Evolutionary conservation across 2,888 invertebrate species (phyloP).

Genomic region (Epinotia nisella): DNA sequence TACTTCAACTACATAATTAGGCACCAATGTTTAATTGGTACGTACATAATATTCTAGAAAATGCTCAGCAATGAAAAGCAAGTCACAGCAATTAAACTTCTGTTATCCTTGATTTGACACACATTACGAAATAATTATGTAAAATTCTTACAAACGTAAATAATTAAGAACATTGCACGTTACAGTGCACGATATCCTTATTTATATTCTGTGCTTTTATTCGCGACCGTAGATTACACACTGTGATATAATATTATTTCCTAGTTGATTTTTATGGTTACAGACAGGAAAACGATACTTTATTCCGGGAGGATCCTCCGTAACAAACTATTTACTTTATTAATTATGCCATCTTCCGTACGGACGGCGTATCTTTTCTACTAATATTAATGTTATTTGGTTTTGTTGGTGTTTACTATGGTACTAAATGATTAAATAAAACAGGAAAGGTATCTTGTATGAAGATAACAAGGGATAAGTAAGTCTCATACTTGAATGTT

Average conservation of each 20-base stretch:
- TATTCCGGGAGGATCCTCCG: constrained; percentile 20
- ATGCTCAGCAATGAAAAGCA: too few species aligned
- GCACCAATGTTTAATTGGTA: too few species aligned
- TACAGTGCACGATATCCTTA: too few species aligned
- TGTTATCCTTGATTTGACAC: too few species aligned
- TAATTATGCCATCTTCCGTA: constrained; percentile 24
- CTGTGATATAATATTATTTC: constrained; percentile 10
- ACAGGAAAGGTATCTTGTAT: neutral
- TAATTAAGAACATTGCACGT: too few species aligned
- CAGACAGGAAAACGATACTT: constrained; percentile 23
- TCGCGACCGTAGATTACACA: neutral
- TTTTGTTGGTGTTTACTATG: constrained; percentile 24
- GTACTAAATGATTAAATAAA: neutral
- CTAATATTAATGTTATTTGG: constrained; percentile 18
- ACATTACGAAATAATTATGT: too few species aligned
- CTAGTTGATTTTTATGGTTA: constrained; percentile 2
- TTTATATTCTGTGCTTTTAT: too few species aligned
- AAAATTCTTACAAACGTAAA: too few species aligned
- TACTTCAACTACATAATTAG: too few species aligned
- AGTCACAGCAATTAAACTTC: too few species aligned
- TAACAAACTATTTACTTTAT: constrained; percentile 41
- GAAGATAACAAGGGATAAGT: neutral
- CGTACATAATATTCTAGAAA: too few species aligned
- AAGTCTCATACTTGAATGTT: neutral
- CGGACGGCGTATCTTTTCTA: neutral